phyloP scores from a whole-genome alignment of 2,888 invertebrate species.

The Ganaspis brasiliensis region DNA sequence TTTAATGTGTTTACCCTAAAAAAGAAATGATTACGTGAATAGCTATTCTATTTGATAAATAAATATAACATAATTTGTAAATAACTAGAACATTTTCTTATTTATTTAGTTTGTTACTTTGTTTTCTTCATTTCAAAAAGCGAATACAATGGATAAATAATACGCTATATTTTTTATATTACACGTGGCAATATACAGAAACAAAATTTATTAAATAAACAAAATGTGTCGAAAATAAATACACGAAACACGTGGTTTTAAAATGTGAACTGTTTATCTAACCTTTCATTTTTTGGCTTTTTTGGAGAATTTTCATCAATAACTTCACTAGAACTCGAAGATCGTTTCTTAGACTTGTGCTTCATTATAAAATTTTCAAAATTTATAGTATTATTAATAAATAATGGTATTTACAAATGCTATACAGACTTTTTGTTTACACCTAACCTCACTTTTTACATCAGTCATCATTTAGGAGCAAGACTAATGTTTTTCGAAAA shows the following conservation, averaged over 20 bases:
- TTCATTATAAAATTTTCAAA: background rate
- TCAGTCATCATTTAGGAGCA: background rate
- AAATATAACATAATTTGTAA: too few species aligned
- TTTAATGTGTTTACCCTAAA: background rate
- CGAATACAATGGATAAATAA: too few species aligned
- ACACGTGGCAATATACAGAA: background rate
- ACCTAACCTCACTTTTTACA: background rate
- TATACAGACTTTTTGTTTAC: constrained; percentile 17
- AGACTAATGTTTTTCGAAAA: background rate
- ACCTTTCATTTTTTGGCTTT: constrained; percentile 19
- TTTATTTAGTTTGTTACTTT: too few species aligned
- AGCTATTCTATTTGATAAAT: too few species aligned
- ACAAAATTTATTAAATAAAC: too few species aligned
- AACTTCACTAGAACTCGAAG: background rate
- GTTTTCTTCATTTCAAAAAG: too few species aligned
- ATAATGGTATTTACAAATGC: background rate
- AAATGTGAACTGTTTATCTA: background rate
- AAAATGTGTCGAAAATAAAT: background rate
- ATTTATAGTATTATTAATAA: background rate
- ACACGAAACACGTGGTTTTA: constrained; percentile 6
- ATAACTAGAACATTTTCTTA: too few species aligned
- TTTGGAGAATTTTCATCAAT: constrained; percentile 27
- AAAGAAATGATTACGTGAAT: background rate
- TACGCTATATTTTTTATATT: too few species aligned
- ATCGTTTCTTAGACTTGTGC: constrained; percentile 1